Conservation (phyloP, 1,140 invertebrate species). For the Danaus plexippus region DNA sequence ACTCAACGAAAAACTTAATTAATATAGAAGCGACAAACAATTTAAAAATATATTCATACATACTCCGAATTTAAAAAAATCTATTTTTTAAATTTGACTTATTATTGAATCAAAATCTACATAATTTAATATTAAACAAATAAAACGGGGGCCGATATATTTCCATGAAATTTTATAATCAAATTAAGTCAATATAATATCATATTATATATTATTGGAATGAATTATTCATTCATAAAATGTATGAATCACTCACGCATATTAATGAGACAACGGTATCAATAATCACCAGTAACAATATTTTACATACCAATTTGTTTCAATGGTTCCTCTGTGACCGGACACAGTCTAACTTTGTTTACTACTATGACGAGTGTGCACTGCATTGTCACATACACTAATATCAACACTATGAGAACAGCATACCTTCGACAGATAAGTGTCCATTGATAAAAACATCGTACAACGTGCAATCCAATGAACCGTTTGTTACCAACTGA, state of each 20-base stretch:
- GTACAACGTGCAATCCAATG: constrained; percentile 48
- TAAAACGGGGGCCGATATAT: too few species aligned
- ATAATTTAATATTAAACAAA: too few species aligned
- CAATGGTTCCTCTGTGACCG: constrained; percentile 45
- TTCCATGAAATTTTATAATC: not conserved
- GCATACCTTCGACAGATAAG: constrained; percentile 39
- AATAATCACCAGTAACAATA: constrained; percentile 2
- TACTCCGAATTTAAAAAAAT: too few species aligned
- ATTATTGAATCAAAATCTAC: too few species aligned
- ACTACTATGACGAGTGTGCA: constrained; percentile 64
- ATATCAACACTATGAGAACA: constrained; percentile 27
- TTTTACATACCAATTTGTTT: constrained; percentile 48
- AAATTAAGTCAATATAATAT: constrained; percentile 4
- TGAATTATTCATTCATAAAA: constrained; percentile 16
- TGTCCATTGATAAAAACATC: constrained; percentile 50
- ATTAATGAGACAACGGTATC: constrained; percentile 12
- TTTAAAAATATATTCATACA: too few species aligned
- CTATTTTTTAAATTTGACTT: too few species aligned
- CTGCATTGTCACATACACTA: constrained; percentile 46
- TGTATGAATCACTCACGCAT: constrained; percentile 10
- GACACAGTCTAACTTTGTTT: constrained; percentile 60
- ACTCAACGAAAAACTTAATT: too few species aligned
- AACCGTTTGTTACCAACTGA: constrained; percentile 53
- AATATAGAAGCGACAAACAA: too few species aligned
- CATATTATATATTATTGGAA: constrained; percentile 7